Conservation (phyloP, 2,113 vertebrate species). For the Pterocles burchelli region DNA sequence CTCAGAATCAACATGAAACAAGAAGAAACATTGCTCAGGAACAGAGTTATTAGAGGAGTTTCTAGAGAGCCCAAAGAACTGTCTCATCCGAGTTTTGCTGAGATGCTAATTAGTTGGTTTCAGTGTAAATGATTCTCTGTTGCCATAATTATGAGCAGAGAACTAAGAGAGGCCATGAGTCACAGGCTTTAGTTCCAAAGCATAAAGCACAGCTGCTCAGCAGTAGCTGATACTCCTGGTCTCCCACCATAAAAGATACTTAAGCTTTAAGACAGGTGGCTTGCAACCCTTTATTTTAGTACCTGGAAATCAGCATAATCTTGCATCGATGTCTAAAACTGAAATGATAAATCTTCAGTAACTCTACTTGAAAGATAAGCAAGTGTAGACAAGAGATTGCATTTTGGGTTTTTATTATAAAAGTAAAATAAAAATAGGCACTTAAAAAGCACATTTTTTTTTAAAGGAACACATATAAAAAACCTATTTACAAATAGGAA, state of each 20-base stretch:
- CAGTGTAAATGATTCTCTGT: not conserved
- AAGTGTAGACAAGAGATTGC: not conserved
- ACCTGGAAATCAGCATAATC: not conserved
- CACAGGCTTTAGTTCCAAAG: not conserved
- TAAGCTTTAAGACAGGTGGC: not conserved
- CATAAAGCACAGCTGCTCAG: not conserved
- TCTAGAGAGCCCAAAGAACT: not conserved
- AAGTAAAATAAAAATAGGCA: conserved; percentile 85
- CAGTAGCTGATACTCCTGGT: not conserved
- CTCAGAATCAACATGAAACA: not conserved
- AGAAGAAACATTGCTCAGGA: not conserved
- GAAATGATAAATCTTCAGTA: not conserved
- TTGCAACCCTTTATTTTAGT: not conserved
- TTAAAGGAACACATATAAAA: conserved; percentile 71
- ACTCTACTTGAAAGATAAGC: not conserved
- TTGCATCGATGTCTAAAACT: not conserved
- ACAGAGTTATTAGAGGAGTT: not conserved
- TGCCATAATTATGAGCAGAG: not conserved
- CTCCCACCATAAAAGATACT: not conserved
- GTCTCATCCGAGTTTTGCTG: not conserved
- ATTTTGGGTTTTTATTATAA: conserved; percentile 81
- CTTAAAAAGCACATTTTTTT: conserved; percentile 74
- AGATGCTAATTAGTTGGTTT: not conserved
- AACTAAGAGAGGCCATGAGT: not conserved
- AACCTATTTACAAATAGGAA: conserved; percentile 78